A percentile compares a stretch with the other conserved stretches of the same genome.
Evolutionary conservation across 2,888 invertebrate genomes (phyloP).

Genomic region (Chloroclystis v-ata): DNA sequence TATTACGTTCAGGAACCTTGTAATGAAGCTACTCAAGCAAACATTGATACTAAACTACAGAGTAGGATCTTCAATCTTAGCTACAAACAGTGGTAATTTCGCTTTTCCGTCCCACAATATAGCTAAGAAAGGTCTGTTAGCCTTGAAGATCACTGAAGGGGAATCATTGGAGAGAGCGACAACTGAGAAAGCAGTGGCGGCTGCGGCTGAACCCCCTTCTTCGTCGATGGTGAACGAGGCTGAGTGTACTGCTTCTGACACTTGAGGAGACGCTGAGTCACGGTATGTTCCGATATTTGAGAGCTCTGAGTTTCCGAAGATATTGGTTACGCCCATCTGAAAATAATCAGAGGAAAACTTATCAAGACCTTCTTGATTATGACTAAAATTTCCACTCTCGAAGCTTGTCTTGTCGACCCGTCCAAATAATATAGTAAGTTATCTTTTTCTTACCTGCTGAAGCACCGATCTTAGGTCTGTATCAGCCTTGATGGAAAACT

Average conservation of each 20-base stretch:
- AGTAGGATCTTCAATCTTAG: constrained; percentile 66
- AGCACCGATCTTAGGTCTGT: constrained; percentile 53
- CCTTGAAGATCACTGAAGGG: constrained; percentile 49
- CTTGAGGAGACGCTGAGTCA: constrained; percentile 41
- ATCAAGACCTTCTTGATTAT: no score
- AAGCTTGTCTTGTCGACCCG: no score
- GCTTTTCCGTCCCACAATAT: constrained; percentile 66
- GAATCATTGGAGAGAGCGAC: constrained; percentile 69
- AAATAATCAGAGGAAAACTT: no score
- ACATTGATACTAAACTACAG: background rate
- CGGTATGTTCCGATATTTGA: constrained; percentile 46
- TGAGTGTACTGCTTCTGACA: constrained; percentile 69
- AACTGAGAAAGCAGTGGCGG: constrained; percentile 62
- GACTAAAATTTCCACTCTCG: no score
- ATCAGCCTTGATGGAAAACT: constrained; percentile 62
- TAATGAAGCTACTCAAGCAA: no score
- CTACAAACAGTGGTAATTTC: constrained; percentile 70
- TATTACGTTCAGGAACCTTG: no score
- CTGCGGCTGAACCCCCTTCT: constrained; percentile 68
- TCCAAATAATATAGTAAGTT: no score
- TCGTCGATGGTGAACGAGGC: constrained; percentile 74
- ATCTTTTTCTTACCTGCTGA: constrained; percentile 45
- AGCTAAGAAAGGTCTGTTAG: constrained; percentile 71
- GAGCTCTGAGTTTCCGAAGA: constrained; percentile 63
- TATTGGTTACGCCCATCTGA: constrained; percentile 66